These are phyloP conservation scores for Barnardius zonarius DNA, from an alignment of 2,113 vertebrate genomes.

Conservation along the genomic window DNA sequence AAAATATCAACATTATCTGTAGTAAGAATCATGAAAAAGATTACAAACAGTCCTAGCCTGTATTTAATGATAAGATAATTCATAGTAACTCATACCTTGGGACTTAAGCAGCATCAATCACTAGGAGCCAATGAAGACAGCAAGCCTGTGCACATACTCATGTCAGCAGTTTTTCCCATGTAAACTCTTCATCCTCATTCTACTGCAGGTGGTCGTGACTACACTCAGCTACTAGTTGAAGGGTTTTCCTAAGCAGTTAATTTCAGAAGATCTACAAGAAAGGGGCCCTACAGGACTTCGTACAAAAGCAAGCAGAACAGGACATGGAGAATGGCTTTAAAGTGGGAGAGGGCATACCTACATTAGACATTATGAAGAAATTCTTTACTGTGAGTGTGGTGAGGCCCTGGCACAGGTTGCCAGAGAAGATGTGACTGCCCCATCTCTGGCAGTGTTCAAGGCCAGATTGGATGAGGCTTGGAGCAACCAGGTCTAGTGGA, in stretches of 20 bases:
- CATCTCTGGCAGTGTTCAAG: neutral
- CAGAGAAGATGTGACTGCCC: neutral
- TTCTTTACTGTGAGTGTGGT: neutral
- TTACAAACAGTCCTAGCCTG: too few species aligned
- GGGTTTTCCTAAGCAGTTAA: neutral
- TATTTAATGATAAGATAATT: too few species aligned
- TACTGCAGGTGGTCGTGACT: too few species aligned
- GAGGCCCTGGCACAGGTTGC: neutral
- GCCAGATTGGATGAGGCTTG: neutral
- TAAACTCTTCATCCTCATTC: neutral
- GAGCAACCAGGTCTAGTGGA: neutral
- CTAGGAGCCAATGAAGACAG: neutral
- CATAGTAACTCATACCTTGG: neutral
- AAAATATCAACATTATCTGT: neutral
- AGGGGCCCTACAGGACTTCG: too few species aligned
- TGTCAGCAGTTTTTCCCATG: rapidly evolving
- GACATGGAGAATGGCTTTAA: neutral
- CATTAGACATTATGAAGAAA: neutral
- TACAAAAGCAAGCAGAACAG: too few species aligned
- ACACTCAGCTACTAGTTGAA: neutral
- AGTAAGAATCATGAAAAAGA: neutral
- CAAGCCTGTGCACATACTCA: neutral
- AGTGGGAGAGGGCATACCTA: neutral
- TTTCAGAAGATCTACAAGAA: neutral
- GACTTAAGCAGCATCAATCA: too few species aligned